Percentiles rank a stretch among this genome's conserved stretches.
phyloP scores from a whole-genome alignment of 1,140 invertebrate species.

The Tetramorium simillimum region DNA sequence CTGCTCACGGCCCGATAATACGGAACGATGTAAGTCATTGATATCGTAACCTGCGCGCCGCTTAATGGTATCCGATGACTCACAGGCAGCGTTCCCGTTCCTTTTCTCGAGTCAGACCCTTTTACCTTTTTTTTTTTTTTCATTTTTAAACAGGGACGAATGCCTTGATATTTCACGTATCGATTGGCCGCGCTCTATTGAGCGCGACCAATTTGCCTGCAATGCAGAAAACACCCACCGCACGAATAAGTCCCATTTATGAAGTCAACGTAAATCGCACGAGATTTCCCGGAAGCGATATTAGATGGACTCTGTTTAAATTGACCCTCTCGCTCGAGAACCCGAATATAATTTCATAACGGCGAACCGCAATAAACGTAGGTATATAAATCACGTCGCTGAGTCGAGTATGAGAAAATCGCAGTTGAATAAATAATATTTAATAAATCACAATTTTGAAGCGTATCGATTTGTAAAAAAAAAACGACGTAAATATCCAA shows the following conservation, averaged over 20 bases:
- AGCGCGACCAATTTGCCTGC: neutral
- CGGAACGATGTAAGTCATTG: slow-evolving; percentile 68
- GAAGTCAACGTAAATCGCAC: neutral
- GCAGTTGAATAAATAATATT: neutral
- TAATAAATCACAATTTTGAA: neutral
- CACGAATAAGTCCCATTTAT: neutral
- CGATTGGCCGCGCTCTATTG: neutral
- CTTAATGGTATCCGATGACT: slow-evolving; percentile 60
- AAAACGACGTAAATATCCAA: too few species aligned
- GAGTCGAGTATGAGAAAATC: neutral
- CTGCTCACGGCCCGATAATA: slow-evolving; percentile 57
- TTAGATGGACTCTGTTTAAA: neutral
- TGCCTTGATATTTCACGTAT: neutral
- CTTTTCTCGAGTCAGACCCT: neutral
- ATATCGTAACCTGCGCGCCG: slow-evolving; percentile 69
- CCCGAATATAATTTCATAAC: neutral
- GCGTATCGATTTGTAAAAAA: neutral
- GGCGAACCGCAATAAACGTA: neutral
- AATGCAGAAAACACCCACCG: slow-evolving; percentile 10
- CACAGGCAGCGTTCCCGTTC: neutral
- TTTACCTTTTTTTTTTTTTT: neutral
- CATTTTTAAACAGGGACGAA: neutral
- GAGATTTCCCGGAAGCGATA: neutral
- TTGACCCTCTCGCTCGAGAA: neutral
- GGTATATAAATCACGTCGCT: too few species aligned